phyloP scores from a whole-genome alignment of 2,888 invertebrate genomes.

The Drosophila lutescens region DNA sequence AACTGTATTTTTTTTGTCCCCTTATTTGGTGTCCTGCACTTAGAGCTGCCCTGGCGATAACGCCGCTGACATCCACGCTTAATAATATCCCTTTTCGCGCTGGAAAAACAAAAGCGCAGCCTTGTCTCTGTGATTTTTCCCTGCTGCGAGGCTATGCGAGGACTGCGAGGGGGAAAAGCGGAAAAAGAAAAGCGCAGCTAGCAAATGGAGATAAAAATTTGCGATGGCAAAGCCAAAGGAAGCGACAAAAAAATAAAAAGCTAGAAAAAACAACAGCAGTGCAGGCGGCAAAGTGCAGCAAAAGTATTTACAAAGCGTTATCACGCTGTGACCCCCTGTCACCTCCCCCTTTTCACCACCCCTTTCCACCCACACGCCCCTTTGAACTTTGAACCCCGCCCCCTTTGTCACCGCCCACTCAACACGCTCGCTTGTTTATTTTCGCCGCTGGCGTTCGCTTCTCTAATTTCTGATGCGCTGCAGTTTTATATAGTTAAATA shows the following conservation, averaged over 20 bases:
- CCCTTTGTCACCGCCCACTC: slow-evolving; percentile 15
- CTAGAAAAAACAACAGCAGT: slow-evolving; percentile 31
- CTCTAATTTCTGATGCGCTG: slow-evolving; percentile 72
- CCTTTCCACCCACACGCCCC: slow-evolving; percentile 4
- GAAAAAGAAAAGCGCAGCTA: slow-evolving; percentile 58
- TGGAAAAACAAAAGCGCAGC: slow-evolving; percentile 72
- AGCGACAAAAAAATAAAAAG: slow-evolving; percentile 62
- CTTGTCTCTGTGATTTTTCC: slow-evolving; percentile 70
- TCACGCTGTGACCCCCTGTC: slow-evolving; percentile 66
- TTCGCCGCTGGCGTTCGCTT: slow-evolving; percentile 69
- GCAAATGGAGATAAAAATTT: slow-evolving; percentile 79
- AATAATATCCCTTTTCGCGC: slow-evolving; percentile 69
- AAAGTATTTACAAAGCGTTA: slow-evolving; percentile 79
- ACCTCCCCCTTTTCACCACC: slow-evolving; percentile 32
- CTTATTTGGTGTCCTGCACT: slow-evolving; percentile 43
- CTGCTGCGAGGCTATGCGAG: slow-evolving; percentile 22
- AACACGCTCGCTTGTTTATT: slow-evolving; percentile 72
- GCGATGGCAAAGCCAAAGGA: slow-evolving; percentile 74
- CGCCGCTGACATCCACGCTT: slow-evolving; percentile 78
- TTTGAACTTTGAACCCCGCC: slow-evolving; percentile 58
- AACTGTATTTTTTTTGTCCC: slow-evolving; percentile 8
- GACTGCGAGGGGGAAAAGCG: background rate
- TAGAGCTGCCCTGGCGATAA: slow-evolving; percentile 60
- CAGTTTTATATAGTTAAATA: slow-evolving; percentile 69
- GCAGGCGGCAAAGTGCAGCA: slow-evolving; percentile 76